Evolutionary conservation across 2,888 invertebrate genomes (phyloP).

Genomic region (Lucinisca nassula): DNA sequence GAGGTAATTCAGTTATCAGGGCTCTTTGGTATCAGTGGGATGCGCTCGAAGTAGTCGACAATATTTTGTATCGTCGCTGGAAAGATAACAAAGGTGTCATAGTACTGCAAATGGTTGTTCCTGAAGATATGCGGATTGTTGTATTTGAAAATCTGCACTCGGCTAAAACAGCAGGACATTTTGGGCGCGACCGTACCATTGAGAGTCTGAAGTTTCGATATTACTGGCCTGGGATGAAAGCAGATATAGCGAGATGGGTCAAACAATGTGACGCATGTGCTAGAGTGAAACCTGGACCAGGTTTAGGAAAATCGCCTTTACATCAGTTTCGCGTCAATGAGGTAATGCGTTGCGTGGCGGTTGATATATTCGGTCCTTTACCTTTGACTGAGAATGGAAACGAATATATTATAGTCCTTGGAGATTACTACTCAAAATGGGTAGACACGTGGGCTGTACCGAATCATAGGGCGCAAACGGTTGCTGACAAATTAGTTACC

Average conservation of each 20-base stretch:
- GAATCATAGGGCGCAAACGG: background rate
- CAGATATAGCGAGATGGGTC: background rate
- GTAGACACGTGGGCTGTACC: background rate
- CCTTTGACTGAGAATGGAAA: background rate
- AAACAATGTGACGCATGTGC: background rate
- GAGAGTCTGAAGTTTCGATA: background rate
- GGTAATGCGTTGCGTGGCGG: background rate
- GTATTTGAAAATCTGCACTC: background rate
- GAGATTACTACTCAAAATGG: slow-evolving; percentile 7
- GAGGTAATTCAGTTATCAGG: background rate
- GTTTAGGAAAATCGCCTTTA: background rate
- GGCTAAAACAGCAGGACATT: background rate
- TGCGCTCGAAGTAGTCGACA: background rate
- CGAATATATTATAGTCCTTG: background rate
- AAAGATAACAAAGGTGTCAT: background rate
- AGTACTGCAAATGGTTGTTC: background rate
- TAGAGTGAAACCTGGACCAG: background rate
- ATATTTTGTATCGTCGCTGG: background rate
- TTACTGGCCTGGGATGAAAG: background rate
- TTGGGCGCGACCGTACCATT: background rate
- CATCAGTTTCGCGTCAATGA: background rate
- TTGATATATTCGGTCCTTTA: slow-evolving; percentile 11
- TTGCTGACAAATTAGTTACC: slow-evolving; percentile 7
- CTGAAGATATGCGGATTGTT: background rate
- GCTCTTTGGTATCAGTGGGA: background rate